A percentile compares a stretch with the other conserved stretches of the same genome.
Evolutionary conservation across 2,797 vertebrate species (phyloP).

Genomic region (Melanotaenia pygmaea): DNA sequence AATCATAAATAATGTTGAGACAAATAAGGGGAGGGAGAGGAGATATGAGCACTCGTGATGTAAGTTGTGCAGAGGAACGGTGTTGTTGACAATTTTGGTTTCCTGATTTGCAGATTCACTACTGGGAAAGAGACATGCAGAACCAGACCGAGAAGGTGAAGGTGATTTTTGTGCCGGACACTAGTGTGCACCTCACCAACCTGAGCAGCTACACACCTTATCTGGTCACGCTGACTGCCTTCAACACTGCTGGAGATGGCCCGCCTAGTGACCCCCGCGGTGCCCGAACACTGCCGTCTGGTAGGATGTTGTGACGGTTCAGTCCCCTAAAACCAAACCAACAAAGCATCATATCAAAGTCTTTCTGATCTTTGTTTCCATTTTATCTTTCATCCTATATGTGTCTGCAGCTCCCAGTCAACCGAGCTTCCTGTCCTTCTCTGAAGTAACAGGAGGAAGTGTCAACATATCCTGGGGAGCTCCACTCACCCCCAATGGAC

Average conservation of each 20-base stretch:
- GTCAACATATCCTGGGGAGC: constrained; percentile 96
- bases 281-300: constrained; percentile 90
- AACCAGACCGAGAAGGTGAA: constrained; percentile 92
- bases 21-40: neutral
- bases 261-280: constrained; percentile 87
- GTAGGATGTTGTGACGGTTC: constrained; percentile 67
- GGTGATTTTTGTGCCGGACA: constrained; percentile 92
- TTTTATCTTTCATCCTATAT: constrained; percentile 4
- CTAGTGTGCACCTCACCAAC: constrained; percentile 86
- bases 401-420: constrained; percentile 86
- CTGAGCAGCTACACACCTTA: constrained; percentile 92
- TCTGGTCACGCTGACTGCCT: constrained; percentile 90
- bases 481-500: constrained; percentile 89
- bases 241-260: constrained; percentile 93
- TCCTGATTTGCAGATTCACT: constrained; percentile 85
- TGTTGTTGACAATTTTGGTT: constrained; percentile 17
- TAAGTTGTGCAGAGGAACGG: neutral
- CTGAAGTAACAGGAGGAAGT: constrained; percentile 91
- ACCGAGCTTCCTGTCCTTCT: constrained; percentile 91
- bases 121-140: constrained; percentile 89
- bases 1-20: neutral
- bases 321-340: neutral
- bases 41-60: neutral
- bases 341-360: neutral
- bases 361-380: neutral